These are phyloP conservation scores for Galbula dea DNA, from an alignment of 2,113 vertebrate genomes.

Conservation along the genomic window DNA sequence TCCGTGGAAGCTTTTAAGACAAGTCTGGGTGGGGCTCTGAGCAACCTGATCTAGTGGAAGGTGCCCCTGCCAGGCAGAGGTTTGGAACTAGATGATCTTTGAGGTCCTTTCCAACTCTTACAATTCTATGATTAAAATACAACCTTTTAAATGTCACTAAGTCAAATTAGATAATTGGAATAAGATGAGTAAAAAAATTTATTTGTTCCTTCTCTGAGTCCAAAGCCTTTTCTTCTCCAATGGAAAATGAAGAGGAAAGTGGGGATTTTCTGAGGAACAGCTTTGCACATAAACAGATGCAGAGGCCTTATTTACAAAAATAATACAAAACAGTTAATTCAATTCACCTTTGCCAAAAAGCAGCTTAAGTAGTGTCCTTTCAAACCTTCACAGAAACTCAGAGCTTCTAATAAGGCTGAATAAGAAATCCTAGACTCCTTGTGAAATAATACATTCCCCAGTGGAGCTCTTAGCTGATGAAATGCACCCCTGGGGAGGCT, in stretches of 20 bases:
- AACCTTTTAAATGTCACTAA: background rate
- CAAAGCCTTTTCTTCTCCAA: background rate
- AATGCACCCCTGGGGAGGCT: background rate
- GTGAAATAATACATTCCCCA: background rate
- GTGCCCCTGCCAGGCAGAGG: no score
- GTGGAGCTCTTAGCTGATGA: background rate
- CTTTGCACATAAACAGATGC: background rate
- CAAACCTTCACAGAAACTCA: background rate
- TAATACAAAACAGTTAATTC: background rate
- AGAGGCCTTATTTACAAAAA: background rate
- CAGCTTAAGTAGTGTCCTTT: background rate
- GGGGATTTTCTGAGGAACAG: background rate
- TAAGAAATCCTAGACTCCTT: background rate
- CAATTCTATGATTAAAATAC: no score
- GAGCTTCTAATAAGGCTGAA: background rate
- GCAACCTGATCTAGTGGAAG: no score
- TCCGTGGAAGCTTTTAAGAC: no score
- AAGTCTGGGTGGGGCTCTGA: no score
- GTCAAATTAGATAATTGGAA: background rate
- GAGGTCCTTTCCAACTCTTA: no score
- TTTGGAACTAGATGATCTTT: no score
- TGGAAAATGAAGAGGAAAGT: background rate
- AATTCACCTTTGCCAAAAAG: background rate
- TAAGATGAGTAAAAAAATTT: background rate
- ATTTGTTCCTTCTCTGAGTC: constrained; percentile 2